Evolutionary conservation across 2,888 invertebrate genomes (phyloP).

Genomic region (Rhaphigaster nebulosa): DNA sequence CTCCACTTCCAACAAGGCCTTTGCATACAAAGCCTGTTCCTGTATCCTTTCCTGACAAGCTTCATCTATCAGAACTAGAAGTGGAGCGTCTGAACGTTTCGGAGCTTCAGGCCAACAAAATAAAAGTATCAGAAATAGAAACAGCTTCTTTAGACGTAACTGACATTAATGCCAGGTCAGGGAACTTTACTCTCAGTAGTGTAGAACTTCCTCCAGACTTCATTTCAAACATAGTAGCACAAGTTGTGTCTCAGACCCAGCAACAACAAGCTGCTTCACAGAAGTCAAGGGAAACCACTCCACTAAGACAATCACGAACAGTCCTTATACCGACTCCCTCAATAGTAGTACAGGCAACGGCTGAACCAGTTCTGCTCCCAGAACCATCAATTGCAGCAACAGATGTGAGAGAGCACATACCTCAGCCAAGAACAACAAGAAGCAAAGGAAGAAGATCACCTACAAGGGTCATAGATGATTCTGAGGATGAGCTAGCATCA

Average conservation of each 20-base stretch:
- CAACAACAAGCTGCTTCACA: slow-evolving; percentile 69
- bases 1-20: slow-evolving; percentile 60
- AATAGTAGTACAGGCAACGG: slow-evolving; percentile 61
- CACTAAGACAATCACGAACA: slow-evolving; percentile 62
- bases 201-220: slow-evolving; percentile 79
- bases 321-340: slow-evolving; percentile 63
- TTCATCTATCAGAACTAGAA: slow-evolving; percentile 82
- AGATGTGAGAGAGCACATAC: slow-evolving; percentile 60
- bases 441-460: slow-evolving; percentile 61
- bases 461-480: slow-evolving; percentile 62
- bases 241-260: slow-evolving; percentile 70
- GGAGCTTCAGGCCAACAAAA: slow-evolving; percentile 83
- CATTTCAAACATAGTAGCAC: slow-evolving; percentile 71
- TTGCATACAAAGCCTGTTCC: slow-evolving; percentile 71
- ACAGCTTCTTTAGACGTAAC: slow-evolving; percentile 80
- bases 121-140: slow-evolving; percentile 85
- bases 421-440: slow-evolving; percentile 62
- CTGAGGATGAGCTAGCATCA: slow-evolving; percentile 64
- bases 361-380: slow-evolving; percentile 55
- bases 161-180: slow-evolving; percentile 80
- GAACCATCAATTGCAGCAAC: slow-evolving; percentile 55
- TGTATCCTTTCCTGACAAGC: slow-evolving; percentile 65
- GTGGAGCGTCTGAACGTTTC: slow-evolving; percentile 84
- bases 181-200: slow-evolving; percentile 77
- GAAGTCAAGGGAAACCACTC: slow-evolving; percentile 62